Percentiles rank a stretch among this genome's conserved stretches.
phyloP scores from a whole-genome alignment of 2,797 vertebrate species.

The Characodon lateralis region DNA sequence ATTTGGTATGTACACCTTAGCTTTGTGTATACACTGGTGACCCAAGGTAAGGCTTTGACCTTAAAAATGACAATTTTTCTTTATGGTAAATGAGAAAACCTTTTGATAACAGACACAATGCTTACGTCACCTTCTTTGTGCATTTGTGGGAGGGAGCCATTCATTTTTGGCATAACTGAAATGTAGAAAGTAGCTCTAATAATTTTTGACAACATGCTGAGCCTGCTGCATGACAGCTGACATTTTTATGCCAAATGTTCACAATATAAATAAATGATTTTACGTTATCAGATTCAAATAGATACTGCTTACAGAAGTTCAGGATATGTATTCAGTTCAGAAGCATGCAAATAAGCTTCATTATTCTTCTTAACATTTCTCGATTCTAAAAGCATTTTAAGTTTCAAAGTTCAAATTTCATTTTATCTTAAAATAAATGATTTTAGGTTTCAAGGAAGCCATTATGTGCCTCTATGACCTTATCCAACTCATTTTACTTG shows the following conservation, averaged over 20 bases:
- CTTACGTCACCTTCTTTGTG: conserved; percentile 9
- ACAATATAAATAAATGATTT: background rate
- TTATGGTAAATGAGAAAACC: background rate
- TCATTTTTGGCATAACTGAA: conserved; percentile 12
- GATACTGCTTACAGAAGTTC: background rate
- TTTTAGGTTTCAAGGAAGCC: background rate
- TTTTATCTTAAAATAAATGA: background rate
- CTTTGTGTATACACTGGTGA: background rate
- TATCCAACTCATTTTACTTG: background rate
- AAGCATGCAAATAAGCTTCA: background rate
- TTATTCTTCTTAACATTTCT: background rate
- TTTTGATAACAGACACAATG: conserved; percentile 3
- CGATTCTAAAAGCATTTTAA: background rate
- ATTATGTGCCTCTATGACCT: background rate
- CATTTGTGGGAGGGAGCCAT: conserved; percentile 2
- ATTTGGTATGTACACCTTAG: background rate
- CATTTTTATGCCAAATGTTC: conserved; percentile 1
- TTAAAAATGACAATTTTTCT: conserved; percentile 30
- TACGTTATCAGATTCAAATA: background rate
- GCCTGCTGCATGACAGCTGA: conserved; percentile 8
- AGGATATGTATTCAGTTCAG: background rate
- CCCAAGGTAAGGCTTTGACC: conserved; percentile 31
- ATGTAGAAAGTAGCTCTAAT: background rate
- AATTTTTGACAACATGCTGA: conserved; percentile 6
- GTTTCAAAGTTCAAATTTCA: background rate